Conservation (phyloP, 1,140 invertebrate species). For the Drosophila lacteicornis region DNA sequence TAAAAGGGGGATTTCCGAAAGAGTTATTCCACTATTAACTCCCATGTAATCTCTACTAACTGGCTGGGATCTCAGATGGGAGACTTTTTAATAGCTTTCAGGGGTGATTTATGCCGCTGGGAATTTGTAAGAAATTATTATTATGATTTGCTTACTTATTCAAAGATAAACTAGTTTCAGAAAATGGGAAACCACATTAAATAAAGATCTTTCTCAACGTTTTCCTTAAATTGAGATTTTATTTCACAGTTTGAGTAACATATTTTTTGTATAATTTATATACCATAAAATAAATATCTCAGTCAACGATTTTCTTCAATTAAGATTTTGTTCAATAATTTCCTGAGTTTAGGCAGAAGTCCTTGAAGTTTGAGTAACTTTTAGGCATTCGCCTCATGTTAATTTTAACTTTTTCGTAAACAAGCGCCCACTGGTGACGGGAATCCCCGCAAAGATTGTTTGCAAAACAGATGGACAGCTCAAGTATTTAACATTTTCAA, state of each 20-base stretch:
- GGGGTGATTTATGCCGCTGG: too few species aligned
- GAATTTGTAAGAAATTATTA: neutral
- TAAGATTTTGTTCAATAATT: neutral
- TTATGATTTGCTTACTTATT: too few species aligned
- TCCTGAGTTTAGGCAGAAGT: neutral
- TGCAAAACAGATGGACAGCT: neutral
- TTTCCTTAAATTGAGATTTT: too few species aligned
- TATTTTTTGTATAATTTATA: too few species aligned
- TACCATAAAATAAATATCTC: too few species aligned
- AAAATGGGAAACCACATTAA: neutral
- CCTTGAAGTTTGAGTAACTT: neutral
- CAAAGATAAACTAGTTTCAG: too few species aligned
- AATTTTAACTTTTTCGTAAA: conserved; percentile 5
- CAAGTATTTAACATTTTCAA: neutral
- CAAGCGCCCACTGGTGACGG: neutral
- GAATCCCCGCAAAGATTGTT: neutral
- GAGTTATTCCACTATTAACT: conserved; percentile 12
- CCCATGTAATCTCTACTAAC: neutral
- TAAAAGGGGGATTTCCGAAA: neutral
- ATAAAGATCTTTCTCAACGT: neutral
- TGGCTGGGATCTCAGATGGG: neutral
- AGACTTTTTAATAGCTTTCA: neutral
- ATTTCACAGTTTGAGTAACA: too few species aligned
- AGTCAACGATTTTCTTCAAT: too few species aligned
- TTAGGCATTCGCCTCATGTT: neutral